Base-by-base conservation (phyloP, 2,797 vertebrate genomes). In the Labroides dimidiatus region DNA sequence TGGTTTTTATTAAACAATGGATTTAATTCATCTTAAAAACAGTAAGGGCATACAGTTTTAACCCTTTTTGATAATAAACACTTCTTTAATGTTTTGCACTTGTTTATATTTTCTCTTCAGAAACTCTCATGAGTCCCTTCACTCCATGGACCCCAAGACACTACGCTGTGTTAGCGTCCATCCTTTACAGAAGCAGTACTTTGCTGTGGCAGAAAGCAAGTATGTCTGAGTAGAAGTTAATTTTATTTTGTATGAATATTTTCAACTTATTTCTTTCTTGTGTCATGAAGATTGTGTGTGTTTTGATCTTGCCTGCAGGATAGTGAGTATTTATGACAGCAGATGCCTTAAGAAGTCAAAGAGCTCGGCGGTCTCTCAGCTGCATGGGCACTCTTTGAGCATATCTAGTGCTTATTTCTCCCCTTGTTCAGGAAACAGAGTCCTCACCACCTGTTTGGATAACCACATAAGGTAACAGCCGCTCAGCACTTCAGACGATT, bases 371-470 rank as follows among this genome's bases (percentile, higher is more conserved):
- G 92, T 97, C 52, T 90, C 93, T 20, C 64, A 82, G 53, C 85
- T 97, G 1, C 1, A 12, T 0, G 94, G 94, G 1, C 95, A 97
- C 85, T 81, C 75, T 1, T 92, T 74, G 53, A 93, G 90, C 21
- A 87, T 96, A 9, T 88, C 89, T 56, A 95, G 95, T 0, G 96
- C 96, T 0, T 96, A 95, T 71, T 99, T 97, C 90, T 99, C 97
- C 1, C 95, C 96, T 4, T n/a, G 49, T 2, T 95, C 95, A 0
- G 97, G 97, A 9, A 95, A 87, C 92, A 84, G 92, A 71, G 89
- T 97, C 12, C 91, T 97, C 67, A 96, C 96, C 0, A 89, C 95
- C 21, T 95, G 95, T 64, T 83, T 94, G 44, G 97, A 97, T 24
- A 77, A 95, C 80, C 66, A 11, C 0, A 91, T 98, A 69, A 95